Conservation (phyloP, 2,113 vertebrate species). For the Myrmecobius fasciatus region DNA sequence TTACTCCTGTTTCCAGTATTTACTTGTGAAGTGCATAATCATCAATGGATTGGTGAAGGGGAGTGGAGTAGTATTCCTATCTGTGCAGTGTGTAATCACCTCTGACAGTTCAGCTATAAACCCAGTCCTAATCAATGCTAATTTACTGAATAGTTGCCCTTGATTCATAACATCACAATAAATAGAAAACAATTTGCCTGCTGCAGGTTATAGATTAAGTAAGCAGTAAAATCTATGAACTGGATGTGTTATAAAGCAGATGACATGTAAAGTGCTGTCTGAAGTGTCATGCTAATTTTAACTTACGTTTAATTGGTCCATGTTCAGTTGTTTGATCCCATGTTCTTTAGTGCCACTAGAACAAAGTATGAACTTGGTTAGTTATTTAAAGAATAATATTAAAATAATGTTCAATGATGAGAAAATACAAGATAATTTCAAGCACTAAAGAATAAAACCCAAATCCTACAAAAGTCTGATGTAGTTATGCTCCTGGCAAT, state of each 20-base stretch:
- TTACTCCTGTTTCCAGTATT: neutral
- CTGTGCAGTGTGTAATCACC: neutral
- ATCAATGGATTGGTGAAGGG: too few species aligned
- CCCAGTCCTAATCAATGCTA: neutral
- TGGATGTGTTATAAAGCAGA: neutral
- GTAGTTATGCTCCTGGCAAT: neutral
- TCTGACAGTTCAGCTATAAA: neutral
- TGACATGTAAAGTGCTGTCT: neutral
- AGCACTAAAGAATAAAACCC: neutral
- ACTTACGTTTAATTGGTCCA: neutral
- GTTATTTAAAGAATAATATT: neutral
- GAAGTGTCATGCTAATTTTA: neutral
- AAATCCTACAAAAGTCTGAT: constrained; percentile 16
- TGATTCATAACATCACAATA: neutral
- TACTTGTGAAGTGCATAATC: neutral
- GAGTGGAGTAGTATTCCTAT: too few species aligned
- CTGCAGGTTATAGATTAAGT: neutral
- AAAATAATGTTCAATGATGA: neutral
- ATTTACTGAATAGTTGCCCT: neutral
- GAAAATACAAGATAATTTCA: neutral
- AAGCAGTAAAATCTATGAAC: neutral
- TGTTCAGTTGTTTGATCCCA: neutral
- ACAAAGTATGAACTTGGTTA: neutral
- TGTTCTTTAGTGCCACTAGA: neutral
- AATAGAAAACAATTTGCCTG: neutral